A percentile compares a stretch with the other conserved stretches of the same genome.
These are phyloP conservation scores for Neotoma lepida DNA, from an alignment of 2,113 vertebrate species.

Conservation along the genomic window DNA sequence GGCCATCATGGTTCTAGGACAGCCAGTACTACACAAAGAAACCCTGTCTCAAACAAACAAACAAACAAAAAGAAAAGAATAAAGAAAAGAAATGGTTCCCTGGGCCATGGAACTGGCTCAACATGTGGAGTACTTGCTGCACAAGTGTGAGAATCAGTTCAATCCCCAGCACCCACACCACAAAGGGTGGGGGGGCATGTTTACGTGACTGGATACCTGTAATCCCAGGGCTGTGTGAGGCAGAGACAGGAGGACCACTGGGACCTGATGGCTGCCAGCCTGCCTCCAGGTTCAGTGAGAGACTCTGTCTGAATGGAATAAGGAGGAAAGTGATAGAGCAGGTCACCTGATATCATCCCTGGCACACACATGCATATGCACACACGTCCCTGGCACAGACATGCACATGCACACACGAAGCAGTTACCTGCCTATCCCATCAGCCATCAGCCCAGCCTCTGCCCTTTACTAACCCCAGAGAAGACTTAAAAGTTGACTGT, in stretches of 20 bases:
- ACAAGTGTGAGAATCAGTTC: background rate
- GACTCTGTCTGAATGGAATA: background rate
- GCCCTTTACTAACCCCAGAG: background rate
- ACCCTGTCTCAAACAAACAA: no score
- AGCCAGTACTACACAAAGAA: no score
- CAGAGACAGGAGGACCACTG: background rate
- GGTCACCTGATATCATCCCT: background rate
- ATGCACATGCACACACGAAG: background rate
- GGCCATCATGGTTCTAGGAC: no score
- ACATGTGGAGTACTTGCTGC: background rate
- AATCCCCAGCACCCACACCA: background rate
- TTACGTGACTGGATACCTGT: background rate
- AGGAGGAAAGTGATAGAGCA: background rate
- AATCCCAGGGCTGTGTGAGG: background rate
- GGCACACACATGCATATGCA: background rate
- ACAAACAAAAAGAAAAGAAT: no score
- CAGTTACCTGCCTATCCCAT: background rate
- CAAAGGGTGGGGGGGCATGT: background rate
- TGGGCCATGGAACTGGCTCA: background rate
- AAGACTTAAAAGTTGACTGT: background rate
- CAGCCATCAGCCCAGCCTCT: background rate
- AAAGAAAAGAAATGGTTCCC: background rate
- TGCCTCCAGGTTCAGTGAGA: background rate
- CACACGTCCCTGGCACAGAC: background rate
- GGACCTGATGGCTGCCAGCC: background rate